Evolutionary conservation across 2,888 invertebrate species (phyloP).

Genomic region (Pheosia tremula): DNA sequence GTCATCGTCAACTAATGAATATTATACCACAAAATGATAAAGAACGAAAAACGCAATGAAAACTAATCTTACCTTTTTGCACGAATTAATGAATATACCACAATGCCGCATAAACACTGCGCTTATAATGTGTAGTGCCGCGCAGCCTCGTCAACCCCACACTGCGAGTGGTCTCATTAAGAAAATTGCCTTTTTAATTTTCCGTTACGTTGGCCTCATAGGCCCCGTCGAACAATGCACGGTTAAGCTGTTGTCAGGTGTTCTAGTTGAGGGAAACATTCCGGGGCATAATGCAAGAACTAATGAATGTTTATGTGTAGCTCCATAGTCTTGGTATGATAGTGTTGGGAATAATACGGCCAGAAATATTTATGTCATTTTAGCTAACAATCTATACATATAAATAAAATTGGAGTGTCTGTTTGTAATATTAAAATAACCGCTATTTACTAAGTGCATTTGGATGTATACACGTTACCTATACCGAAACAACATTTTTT

Average conservation of each 20-base stretch:
- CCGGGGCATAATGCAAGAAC: slow-evolving; percentile 18
- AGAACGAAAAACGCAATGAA: too few relatives aligned
- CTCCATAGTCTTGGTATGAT: background rate
- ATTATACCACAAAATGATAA: too few relatives aligned
- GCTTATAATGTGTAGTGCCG: slow-evolving; percentile 33
- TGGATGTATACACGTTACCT: too few relatives aligned
- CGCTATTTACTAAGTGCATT: too few relatives aligned
- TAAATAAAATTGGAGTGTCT: too few relatives aligned
- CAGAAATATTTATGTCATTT: background rate
- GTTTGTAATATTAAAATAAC: too few relatives aligned
- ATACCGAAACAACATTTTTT: too few relatives aligned
- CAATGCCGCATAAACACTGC: slow-evolving; percentile 14
- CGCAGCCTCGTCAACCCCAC: slow-evolving; percentile 49
- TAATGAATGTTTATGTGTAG: slow-evolving; percentile 8
- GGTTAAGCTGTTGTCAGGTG: slow-evolving; percentile 39
- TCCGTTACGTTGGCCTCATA: slow-evolving; percentile 59
- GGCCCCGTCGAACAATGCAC: slow-evolving; percentile 41
- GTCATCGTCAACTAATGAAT: too few relatives aligned
- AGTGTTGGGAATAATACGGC: background rate
- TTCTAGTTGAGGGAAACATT: slow-evolving; percentile 35
- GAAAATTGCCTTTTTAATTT: slow-evolving; percentile 78
- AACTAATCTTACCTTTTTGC: too few relatives aligned
- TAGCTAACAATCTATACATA: too few relatives aligned
- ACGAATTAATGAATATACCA: slow-evolving; percentile 18
- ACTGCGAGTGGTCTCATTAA: slow-evolving; percentile 64